Conservation (phyloP, 2,888 invertebrate species). For the Melanchra persicariae region DNA sequence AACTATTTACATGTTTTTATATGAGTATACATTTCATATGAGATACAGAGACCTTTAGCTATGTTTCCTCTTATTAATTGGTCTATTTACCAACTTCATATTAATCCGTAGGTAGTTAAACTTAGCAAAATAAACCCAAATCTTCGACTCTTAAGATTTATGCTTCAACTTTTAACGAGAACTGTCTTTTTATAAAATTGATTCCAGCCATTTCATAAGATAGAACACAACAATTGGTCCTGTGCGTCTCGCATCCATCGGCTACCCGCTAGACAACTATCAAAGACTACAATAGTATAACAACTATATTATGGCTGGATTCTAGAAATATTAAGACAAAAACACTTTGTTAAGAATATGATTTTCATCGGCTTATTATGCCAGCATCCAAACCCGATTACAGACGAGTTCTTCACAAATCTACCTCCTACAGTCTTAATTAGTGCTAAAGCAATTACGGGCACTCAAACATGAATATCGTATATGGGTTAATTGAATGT, state of each 20-base stretch:
- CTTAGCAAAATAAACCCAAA: neutral
- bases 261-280: no score
- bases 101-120: no score
- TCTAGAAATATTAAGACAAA: neutral
- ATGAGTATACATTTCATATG: no score
- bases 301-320: no score
- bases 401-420: slow-evolving; percentile 18
- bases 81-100: neutral
- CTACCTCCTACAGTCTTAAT: slow-evolving; percentile 40
- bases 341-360: neutral
- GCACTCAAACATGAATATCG: slow-evolving; percentile 53
- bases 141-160: neutral
- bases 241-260: no score
- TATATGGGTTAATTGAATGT: slow-evolving; percentile 59
- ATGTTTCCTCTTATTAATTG: neutral
- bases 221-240: no score
- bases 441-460: slow-evolving; percentile 47
- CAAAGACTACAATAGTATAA: no score
- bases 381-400: slow-evolving; percentile 37
- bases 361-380: neutral
- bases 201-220: no score
- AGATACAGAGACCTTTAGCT: no score
- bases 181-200: neutral
- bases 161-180: neutral
- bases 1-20: no score